A percentile compares a stretch with the other conserved stretches of the same genome.
Evolutionary conservation across 2,888 invertebrate genomes (phyloP).

Genomic region (Melanostoma mellinum): DNA sequence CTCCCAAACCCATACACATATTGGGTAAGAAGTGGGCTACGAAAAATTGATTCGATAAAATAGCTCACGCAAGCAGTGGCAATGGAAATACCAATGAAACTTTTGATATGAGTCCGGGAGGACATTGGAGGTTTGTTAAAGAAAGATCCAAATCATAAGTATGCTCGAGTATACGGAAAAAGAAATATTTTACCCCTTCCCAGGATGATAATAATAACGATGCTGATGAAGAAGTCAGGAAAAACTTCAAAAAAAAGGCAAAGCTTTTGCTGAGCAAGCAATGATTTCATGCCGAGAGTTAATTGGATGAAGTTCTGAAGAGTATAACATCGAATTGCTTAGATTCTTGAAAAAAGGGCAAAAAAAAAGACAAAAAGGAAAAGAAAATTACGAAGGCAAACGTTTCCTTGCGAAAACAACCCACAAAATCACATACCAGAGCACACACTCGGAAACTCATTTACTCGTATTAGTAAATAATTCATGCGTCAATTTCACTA

Average conservation of each 20-base stretch:
- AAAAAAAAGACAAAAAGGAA: conserved; percentile 18
- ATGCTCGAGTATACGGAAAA: conserved; percentile 1
- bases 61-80: not conserved
- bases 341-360: conserved; percentile 43
- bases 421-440: conserved; percentile 12
- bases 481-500: conserved; percentile 72
- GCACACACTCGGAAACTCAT: conserved; percentile 27
- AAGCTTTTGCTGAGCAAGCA: conserved; percentile 63
- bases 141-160: conserved; percentile 42
- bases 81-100: too few relatives aligned
- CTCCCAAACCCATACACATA: not conserved
- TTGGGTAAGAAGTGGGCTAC: conserved; percentile 12
- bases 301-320: conserved; percentile 68
- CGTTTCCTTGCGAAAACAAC: conserved; percentile 7
- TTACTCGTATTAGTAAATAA: conserved; percentile 69
- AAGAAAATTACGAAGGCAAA: conserved; percentile 51
- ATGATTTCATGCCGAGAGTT: conserved; percentile 67
- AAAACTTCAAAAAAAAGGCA: conserved; percentile 13
- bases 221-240: conserved; percentile 23
- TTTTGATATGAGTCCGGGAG: too few relatives aligned
- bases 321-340: conserved; percentile 60
- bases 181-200: conserved; percentile 10
- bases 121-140: not conserved
- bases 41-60: conserved; percentile 17
- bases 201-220: conserved; percentile 29